Base-by-base conservation (phyloP, 2,888 invertebrate species). In the Pharmacophagus antenor region DNA sequence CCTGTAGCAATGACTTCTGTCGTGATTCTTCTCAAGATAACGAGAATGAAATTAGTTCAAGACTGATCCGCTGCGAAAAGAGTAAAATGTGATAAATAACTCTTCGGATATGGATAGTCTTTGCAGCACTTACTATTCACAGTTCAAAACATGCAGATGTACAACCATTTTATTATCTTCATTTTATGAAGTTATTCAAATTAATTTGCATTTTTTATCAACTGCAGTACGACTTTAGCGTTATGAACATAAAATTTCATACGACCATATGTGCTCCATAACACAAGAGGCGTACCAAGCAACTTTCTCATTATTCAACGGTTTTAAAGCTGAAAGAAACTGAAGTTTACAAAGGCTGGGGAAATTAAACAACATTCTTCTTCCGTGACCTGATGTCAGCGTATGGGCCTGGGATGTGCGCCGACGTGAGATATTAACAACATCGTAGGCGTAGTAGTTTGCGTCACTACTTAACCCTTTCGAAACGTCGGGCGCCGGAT, bases 231-330 rank as follows among this genome's bases (percentile, higher is more conserved):
- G n/a, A n/a, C 37, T n/a, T 15, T n/a, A 37, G n/a, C 37, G n/a
- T 37, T 37, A 37, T 37, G n/a, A 37, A 37, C 15, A 18, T 44
- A 18, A 44, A 18, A 44, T 44, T 20, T 18, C 42, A 44, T 17
- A 47, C 15, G 48, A 48, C n/a, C 6, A 41, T 37, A 37, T 17
- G 21, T 51, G 31, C 20, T 20, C 20, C 1, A 51, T n/a, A 10
- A 49, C 31, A 41, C 54, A 44, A 20, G 42, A 18, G 51, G n/a
- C 31, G 37, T 46, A 52, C 46, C 41, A 49, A 56, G 52, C 46
- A 18, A 18, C 21, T 52, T 58, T 23, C 44, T 52, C 58, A 58
- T 58, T 58, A 58, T 58, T 52, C 52, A 52, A 51, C 46, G 58
- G 52, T 52, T 47, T 21, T 18, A 15, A 21, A 20, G 54, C 25